These are phyloP conservation scores for Catharus bicknelli DNA, from an alignment of 2,113 vertebrate species.

Conservation along the genomic window DNA sequence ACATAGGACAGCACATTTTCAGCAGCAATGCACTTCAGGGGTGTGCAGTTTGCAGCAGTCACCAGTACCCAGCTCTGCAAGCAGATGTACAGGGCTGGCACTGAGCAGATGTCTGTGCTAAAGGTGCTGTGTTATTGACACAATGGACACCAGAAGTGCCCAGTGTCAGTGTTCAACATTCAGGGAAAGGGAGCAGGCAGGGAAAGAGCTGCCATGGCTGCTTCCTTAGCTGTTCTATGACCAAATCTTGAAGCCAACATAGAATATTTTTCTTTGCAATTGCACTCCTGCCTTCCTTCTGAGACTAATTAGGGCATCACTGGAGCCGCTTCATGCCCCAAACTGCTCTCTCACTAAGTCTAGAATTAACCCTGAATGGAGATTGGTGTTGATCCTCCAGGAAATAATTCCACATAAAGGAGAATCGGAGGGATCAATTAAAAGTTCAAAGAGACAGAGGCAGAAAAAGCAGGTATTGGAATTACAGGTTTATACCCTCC, in stretches of 20 bases:
- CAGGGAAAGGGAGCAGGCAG: neutral
- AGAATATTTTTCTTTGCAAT: neutral
- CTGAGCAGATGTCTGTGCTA: neutral
- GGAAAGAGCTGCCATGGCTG: neutral
- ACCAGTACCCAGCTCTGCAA: no score
- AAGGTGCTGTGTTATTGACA: fast-evolving
- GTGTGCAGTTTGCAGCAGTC: neutral
- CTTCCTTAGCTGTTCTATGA: neutral
- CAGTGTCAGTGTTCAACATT: neutral
- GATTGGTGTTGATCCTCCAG: fast-evolving
- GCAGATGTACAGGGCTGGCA: neutral
- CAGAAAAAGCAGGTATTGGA: neutral
- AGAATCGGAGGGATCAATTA: neutral
- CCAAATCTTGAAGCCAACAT: neutral
- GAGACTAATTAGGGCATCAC: neutral
- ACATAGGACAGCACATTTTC: neutral
- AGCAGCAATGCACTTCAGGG: neutral
- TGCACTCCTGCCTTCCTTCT: neutral
- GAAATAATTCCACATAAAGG: neutral
- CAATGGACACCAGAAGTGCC: neutral
- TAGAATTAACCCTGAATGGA: neutral
- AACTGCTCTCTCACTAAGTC: neutral
- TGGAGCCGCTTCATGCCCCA: neutral
- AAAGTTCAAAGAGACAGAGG: neutral
- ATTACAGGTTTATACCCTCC: neutral